Conservation (phyloP, 2,888 invertebrate species). For the Diploptera punctata region DNA sequence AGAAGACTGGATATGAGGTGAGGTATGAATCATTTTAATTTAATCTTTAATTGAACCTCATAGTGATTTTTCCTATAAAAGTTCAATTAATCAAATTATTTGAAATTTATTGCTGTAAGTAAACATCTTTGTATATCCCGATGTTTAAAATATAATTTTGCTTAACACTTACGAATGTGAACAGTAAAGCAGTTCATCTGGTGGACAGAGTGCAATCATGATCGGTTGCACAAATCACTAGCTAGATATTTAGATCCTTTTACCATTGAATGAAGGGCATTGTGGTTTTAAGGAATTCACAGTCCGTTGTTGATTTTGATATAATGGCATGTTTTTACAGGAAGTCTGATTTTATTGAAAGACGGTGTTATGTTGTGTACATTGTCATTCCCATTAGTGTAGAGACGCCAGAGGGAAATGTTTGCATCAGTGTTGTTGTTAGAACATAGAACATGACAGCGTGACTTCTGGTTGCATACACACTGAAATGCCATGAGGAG, state of each 20-base stretch:
- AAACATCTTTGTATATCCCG: too few species aligned
- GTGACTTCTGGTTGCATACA: constrained; percentile 5
- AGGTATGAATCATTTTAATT: too few species aligned
- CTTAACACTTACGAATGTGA: too few species aligned
- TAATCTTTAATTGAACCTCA: too few species aligned
- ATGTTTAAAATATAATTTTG: too few species aligned
- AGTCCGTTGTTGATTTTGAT: constrained; percentile 2
- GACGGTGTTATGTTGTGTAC: constrained; percentile 7
- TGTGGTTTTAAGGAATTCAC: constrained; percentile 7
- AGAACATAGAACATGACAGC: constrained; percentile 11
- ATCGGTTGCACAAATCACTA: constrained; percentile 18
- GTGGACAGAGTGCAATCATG: neutral
- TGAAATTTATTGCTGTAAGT: too few species aligned
- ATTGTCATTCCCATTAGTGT: constrained; percentile 4
- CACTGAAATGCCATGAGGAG: constrained; percentile 7
- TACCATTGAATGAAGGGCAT: constrained; percentile 22
- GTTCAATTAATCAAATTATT: too few species aligned
- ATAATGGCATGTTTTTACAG: constrained; percentile 7
- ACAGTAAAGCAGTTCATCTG: neutral
- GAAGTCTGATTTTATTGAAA: neutral
- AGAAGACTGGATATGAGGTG: too few species aligned
- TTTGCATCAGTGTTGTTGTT: constrained; percentile 18
- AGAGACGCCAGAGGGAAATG: constrained; percentile 10
- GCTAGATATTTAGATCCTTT: constrained; percentile 24
- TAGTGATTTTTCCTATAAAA: too few species aligned